Conservation (phyloP, 2,113 vertebrate genomes). For the Zapornia atra region DNA sequence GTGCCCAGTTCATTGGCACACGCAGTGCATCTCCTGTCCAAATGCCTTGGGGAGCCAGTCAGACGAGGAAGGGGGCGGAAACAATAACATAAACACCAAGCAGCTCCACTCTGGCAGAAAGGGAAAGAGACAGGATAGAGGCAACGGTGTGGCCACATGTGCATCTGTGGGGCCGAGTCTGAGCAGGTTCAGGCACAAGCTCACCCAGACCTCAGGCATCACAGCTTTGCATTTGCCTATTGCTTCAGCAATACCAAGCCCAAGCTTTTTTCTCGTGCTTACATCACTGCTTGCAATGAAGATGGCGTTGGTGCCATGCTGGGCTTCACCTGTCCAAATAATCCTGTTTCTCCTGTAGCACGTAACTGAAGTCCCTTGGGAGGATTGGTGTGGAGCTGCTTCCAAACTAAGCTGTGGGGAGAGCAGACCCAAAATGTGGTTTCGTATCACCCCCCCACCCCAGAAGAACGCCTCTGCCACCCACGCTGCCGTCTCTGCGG, state of each 20-base stretch:
- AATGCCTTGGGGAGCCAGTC: fast-evolving
- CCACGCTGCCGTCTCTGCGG: fast-evolving
- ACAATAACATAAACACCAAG: fast-evolving
- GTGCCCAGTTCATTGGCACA: neutral
- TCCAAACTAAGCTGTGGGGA: neutral
- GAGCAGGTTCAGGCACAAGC: neutral
- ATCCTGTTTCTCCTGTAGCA: fast-evolving
- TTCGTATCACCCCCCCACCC: too few species aligned
- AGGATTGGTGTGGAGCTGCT: fast-evolving
- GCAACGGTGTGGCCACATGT: fast-evolving
- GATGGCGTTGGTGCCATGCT: neutral
- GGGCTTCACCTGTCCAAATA: fast-evolving
- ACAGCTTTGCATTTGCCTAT: neutral
- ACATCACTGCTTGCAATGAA: neutral
- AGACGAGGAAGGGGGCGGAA: neutral
- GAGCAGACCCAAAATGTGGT: neutral
- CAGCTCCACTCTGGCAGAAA: neutral
- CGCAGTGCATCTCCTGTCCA: fast-evolving
- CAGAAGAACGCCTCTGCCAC: neutral
- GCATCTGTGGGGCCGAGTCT: fast-evolving
- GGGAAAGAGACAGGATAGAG: neutral
- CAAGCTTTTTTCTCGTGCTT: neutral
- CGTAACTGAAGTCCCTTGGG: fast-evolving
- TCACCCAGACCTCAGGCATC: neutral
- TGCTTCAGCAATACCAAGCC: neutral